Percentiles rank a stretch among this genome's conserved stretches.
phyloP scores from a whole-genome alignment of 2,797 vertebrate species.

The Erethizon dorsatum region DNA sequence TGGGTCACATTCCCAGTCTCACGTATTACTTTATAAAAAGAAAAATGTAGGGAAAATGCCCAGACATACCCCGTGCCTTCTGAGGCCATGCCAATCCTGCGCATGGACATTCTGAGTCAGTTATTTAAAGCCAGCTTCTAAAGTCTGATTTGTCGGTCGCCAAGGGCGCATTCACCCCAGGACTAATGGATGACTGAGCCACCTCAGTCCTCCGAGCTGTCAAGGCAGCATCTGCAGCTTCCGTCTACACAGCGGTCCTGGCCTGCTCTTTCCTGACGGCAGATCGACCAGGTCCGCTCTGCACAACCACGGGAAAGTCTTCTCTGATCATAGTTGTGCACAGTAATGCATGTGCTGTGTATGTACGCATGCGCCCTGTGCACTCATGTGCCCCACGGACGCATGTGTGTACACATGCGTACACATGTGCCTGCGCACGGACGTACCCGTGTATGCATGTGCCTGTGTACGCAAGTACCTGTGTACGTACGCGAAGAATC shows the following conservation, averaged over 20 bases:
- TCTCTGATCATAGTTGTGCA: neutral
- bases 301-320: neutral
- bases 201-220: neutral
- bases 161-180: neutral
- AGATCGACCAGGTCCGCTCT: neutral
- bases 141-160: neutral
- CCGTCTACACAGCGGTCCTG: neutral
- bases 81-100: neutral
- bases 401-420: too few species aligned
- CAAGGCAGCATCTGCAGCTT: too few species aligned
- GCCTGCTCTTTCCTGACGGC: neutral
- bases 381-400: neutral
- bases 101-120: neutral
- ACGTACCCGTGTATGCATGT: accelerated
- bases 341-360: neutral
- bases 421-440: accelerated
- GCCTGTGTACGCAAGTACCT: accelerated
- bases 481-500: neutral
- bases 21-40: neutral
- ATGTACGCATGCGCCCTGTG: neutral
- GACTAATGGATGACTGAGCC: neutral
- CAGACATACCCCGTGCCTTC: neutral
- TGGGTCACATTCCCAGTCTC: neutral
- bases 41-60: neutral
- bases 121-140: slow-evolving; percentile 16